Evolutionary conservation across 1,140 invertebrate genomes (phyloP).

Genomic region (Brachionus paranguensis): DNA sequence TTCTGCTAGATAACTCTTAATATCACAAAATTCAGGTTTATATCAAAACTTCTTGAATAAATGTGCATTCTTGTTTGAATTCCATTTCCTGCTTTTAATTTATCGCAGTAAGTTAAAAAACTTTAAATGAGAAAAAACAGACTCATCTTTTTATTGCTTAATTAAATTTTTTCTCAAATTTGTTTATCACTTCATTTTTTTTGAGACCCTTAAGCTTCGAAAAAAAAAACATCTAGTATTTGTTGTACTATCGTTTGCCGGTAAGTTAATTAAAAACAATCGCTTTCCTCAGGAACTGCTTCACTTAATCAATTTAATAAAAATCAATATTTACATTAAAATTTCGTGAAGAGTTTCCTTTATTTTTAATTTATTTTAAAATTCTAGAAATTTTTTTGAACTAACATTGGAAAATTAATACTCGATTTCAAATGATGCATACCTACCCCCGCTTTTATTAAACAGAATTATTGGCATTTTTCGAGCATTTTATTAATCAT

Average conservation of each 20-base stretch:
- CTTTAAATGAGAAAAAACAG: not conserved
- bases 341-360: not conserved
- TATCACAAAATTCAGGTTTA: not conserved
- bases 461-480: not conserved
- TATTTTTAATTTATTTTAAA: not conserved
- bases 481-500: not conserved
- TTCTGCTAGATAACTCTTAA: not conserved
- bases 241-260: not conserved
- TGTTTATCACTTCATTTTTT: not conserved
- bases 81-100: not conserved
- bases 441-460: not conserved
- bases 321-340: constrained; percentile 3
- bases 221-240: not conserved
- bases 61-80: not conserved
- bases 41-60: not conserved
- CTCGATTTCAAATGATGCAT: not conserved
- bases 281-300: not conserved
- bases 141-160: not conserved
- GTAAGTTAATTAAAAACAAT: not conserved
- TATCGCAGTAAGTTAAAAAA: not conserved
- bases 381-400: not conserved
- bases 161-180: not conserved
- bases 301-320: not conserved
- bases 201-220: not conserved
- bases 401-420: not conserved